Evolutionary conservation across 2,797 vertebrate genomes (phyloP), one percentile per base, ranked within the genome.

Genomic region (Tinamus major): DNA sequence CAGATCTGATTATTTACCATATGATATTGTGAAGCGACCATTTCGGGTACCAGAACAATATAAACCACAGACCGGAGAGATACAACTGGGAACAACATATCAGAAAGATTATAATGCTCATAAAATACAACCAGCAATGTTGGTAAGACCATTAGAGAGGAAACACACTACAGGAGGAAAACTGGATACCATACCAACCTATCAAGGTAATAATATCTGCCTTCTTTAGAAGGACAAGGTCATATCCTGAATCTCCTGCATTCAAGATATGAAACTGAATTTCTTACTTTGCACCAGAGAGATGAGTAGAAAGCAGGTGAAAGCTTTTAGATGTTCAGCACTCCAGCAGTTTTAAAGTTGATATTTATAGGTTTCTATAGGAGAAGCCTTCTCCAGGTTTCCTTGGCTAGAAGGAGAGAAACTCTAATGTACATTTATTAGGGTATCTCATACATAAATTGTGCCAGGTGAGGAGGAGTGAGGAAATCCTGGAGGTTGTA

Each of bases 131-230:
- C 98, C 98, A 7, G 96, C 97, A 87, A 81, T 42, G 55, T 91
- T 96, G 51, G 77, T 89, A 44, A 97, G 94, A 74, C 98, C 98
- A 53, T 85, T 69, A 96, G 97, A 98, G 87, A 97, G 96, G 95
- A 90, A 79, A 17, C 93, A 93, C 29, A n/a, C 76, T 26, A 91
- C 85, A 61, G 92, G 79, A 49, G 97, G 95, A 61, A 98, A 98
- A 92, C 9, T 98, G 96, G 98, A 98, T 85, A 98, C 98, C 3
- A 70, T 98, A 90, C 98, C 98, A 80, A 99, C 98, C 68, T 99
- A 98, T 76, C 97, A 95, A 98, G 98, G 98, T 99, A 98, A 98
- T 74, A 75, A 51, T 7, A 37, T 13, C 44, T 70, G 62, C 35
- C 31, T 10, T 17, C n/a, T 53, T 63, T 42, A 72, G 55, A 72